phyloP scores from a whole-genome alignment of 2,888 invertebrate genomes.

The Acronicta psi region DNA sequence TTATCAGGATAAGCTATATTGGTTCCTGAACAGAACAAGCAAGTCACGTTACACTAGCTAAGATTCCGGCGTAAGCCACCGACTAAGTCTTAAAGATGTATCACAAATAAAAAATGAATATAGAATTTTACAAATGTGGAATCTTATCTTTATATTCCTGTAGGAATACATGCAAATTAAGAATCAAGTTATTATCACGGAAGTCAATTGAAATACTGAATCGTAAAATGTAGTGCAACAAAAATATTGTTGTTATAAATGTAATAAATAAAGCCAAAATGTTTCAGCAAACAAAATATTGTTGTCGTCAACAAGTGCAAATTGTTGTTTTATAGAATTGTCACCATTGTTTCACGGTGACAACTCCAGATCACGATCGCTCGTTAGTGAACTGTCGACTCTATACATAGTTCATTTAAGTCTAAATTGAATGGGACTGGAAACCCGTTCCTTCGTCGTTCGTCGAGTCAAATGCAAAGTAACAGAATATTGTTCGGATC shows the following conservation, averaged over 20 bases:
- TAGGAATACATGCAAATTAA: no score
- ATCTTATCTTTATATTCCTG: no score
- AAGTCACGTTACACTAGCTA: no score
- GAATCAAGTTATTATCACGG: no score
- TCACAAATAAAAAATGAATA: no score
- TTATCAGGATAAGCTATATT: no score
- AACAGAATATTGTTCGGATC: constrained; percentile 14
- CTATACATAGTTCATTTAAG: background rate
- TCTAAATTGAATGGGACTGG: constrained; percentile 21
- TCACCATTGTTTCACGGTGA: constrained; percentile 41
- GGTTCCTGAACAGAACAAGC: no score
- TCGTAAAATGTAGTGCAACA: background rate
- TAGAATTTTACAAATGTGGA: no score
- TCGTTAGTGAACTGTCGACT: constrained; percentile 25
- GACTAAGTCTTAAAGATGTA: no score
- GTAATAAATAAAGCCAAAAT: constrained; percentile 5
- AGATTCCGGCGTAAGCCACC: no score
- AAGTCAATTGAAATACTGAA: no score
- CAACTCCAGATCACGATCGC: constrained; percentile 14
- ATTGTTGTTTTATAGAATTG: constrained; percentile 45
- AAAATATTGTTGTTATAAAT: background rate
- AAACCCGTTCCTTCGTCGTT: constrained; percentile 21
- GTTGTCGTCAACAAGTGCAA: constrained; percentile 22
- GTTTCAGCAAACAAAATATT: constrained; percentile 28
- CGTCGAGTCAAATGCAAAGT: constrained; percentile 25